Base-by-base conservation (phyloP, 1,140 invertebrate species). In the Ganaspis sp. region DNA sequence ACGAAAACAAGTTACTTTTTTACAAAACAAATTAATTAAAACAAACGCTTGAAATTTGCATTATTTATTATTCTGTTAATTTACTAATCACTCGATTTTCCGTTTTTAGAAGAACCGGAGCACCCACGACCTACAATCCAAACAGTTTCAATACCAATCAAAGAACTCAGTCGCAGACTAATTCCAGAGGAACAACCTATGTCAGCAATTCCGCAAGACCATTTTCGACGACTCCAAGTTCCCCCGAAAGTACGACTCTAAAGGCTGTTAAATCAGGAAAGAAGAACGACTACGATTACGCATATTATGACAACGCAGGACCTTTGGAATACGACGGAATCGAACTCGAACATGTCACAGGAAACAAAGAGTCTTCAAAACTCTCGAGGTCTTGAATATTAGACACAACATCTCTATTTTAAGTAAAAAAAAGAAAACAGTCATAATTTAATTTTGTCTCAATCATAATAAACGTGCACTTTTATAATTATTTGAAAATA, bases 281-380 rank as follows among this genome's bases (percentile, higher is more conserved):
- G 72, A 91, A 91, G 73, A 88, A 87, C 77, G 90, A 91, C 74
- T 92, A 92, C 49, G 90, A 92, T 80, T 92, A 92, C 26, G 90
- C 90, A 0, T 91, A 91, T 34, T 92, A 91, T 73, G 90, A 91
- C 38, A 91, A 90, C 54, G 85, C 84, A 1, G 89, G 88, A 37
- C 85, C 85, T 9, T 76, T 73, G 11, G 71, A 90, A 70, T 91
- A 92, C 74, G 91, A 92, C 21, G 87, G 84, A 17, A 81, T 91
- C 26, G 91, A 91, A 29, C 73, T 90, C 54, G 90, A 90, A 70
- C 88, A 90, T 26, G 89, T 90, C 0, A 83, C 85, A 9, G 86
- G 86, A 42, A 89, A 87, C 49, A 91, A 91, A 69, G 90, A 91
- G n/a, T 90, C 90, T 1, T 76, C 89, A 4, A 91, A 91, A 72